phyloP scores from a whole-genome alignment of 2,113 vertebrate genomes.

The Asarcornis scutulata region DNA sequence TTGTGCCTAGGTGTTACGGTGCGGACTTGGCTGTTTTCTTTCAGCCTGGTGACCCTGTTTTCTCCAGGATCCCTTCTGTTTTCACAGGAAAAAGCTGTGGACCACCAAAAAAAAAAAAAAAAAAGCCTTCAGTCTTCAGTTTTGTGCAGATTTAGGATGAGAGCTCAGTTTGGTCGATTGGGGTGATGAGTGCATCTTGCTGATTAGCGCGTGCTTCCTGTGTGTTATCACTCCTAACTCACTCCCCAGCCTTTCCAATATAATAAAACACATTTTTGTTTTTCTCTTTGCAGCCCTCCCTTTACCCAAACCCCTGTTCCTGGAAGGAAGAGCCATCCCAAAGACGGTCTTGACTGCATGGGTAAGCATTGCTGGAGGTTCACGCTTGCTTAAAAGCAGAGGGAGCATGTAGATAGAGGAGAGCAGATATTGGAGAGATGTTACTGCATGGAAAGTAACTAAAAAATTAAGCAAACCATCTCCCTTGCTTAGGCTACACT shows the following conservation, averaged over 20 bases:
- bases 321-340: constrained; percentile 72
- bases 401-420: neutral
- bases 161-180: neutral
- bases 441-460: neutral
- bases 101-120: accelerated
- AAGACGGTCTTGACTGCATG: constrained; percentile 72
- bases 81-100: neutral
- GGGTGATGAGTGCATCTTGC: neutral
- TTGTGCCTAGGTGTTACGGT: no score
- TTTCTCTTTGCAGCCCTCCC: constrained; percentile 54
- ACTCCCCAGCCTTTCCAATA: neutral
- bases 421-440: neutral
- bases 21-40: neutral
- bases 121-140: neutral
- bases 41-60: neutral
- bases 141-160: neutral
- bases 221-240: neutral
- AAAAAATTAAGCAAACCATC: neutral
- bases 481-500: neutral
- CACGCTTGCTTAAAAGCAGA: neutral
- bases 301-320: constrained; percentile 71
- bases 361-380: constrained; percentile 53
- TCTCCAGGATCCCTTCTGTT: neutral
- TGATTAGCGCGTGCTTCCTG: neutral
- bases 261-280: neutral